Conservation (phyloP, 2,888 invertebrate species). For the Oligia strigilis region DNA sequence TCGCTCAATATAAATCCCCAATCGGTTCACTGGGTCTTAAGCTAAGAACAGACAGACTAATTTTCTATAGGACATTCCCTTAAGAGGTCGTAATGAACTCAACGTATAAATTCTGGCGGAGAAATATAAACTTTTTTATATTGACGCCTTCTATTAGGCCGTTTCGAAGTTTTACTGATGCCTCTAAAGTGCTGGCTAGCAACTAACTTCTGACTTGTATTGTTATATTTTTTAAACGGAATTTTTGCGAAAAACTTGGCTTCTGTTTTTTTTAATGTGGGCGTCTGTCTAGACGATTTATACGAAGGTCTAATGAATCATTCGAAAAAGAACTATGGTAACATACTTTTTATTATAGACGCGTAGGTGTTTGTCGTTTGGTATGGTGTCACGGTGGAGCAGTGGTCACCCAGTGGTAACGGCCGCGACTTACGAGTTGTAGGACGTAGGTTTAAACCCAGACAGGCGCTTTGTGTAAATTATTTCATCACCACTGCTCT, state of each 20-base stretch:
- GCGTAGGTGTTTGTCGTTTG: not conserved
- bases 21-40: constrained; percentile 36
- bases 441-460: not conserved
- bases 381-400: not conserved
- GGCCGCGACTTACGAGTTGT: not conserved
- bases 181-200: constrained; percentile 30
- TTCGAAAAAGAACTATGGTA: not conserved
- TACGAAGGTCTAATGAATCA: not conserved
- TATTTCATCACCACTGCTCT: not conserved
- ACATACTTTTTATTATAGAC: not conserved
- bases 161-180: constrained; percentile 54
- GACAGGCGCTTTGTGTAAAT: not conserved
- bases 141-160: constrained; percentile 49
- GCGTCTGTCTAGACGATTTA: constrained; percentile 30
- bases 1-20: constrained; percentile 22
- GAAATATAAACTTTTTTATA: constrained; percentile 60
- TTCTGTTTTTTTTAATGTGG: constrained; percentile 1
- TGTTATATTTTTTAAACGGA: constrained; percentile 20
- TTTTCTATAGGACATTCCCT: constrained; percentile 35
- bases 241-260: not conserved
- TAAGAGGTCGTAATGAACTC: constrained; percentile 50
- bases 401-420: not conserved
- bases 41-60: constrained; percentile 29
- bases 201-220: constrained; percentile 25
- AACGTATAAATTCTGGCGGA: constrained; percentile 56